These are phyloP conservation scores for Istiophorus platypterus DNA, from an alignment of 2,113 vertebrate species.

Conservation along the genomic window DNA sequence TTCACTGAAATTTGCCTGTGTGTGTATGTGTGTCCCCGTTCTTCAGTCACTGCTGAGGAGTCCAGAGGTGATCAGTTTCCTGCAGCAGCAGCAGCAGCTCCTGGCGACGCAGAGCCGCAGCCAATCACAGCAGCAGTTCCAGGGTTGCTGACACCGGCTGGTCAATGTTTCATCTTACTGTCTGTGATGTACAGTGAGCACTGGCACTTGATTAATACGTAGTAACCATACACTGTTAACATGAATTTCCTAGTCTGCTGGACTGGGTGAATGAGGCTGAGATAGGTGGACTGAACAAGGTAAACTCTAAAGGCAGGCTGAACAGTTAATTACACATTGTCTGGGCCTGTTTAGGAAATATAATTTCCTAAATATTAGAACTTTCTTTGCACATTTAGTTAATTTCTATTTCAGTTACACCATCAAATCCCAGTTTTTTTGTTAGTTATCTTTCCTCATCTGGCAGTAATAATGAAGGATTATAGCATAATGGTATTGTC, in stretches of 20 bases:
- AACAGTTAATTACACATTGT: background rate
- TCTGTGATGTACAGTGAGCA: background rate
- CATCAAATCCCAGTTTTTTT: background rate
- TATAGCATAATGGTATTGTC: no score
- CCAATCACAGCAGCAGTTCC: constrained; percentile 90
- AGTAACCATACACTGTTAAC: constrained; percentile 2
- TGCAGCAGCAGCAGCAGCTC: constrained; percentile 96
- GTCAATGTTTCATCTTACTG: background rate
- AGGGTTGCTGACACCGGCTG: constrained; percentile 70
- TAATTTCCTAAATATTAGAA: background rate
- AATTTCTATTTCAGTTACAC: background rate
- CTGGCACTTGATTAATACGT: constrained; percentile 5
- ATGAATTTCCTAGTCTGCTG: background rate
- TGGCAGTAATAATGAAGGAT: background rate
- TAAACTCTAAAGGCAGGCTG: background rate
- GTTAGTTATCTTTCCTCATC: background rate
- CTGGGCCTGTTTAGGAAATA: constrained; percentile 20
- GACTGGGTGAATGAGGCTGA: background rate
- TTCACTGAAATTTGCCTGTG: background rate
- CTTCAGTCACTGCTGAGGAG: constrained; percentile 95
- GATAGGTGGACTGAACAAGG: constrained; percentile 10
- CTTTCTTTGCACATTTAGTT: constrained; percentile 16
- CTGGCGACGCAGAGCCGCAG: constrained; percentile 90
- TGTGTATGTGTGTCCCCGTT: constrained; percentile 43
- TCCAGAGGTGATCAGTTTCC: constrained; percentile 96